Base-by-base conservation (phyloP, 2,888 invertebrate species). In the Lysandra bellargus region DNA sequence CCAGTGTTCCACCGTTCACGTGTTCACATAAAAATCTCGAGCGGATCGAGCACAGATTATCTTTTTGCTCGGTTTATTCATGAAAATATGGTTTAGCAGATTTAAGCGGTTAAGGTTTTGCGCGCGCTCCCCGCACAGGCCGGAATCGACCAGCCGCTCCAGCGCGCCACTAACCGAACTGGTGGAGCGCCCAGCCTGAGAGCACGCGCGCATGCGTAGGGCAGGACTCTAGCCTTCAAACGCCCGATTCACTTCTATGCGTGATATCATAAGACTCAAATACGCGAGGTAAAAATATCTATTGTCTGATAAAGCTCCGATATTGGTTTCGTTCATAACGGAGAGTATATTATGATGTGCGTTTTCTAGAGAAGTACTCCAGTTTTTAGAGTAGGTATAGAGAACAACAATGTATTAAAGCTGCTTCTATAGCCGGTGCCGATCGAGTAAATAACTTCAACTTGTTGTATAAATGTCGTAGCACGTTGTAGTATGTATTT, bases 81-180 rank as follows among this genome's bases (percentile, higher is more conserved):
- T 79, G 86, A 88, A 49, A 77, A 78, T 87, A 87, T 87, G 87
- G 88, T 86, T 86, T 84, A 86, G 86, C 87, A 85, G 86, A 85
- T 86, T 87, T 84, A 83, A 84, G 84, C 85, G 83, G 53, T 83
- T 82, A 80, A 85, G 84, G 83, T 87, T 69, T 88, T 84, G 87
- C 88, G 89, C 89, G 90, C 89, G 88, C 89, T 88, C 89, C 84
- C 88, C 88, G 88, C 89, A 92, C 87, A 88, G 89, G 89, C 85
- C 89, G 89, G 91, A 91, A 93, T 93, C 94, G 94, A 93, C 93
- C 94, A 89, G 89, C 91, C 91, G 88, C 90, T 89, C 90, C 91
- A 91, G 89, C 92, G 93, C 92, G 90, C 90, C 92, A 94, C 94
- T 94, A 93, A 93, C 89, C 89, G 89, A 84, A 87, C 87, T 87